Evolutionary conservation across 2,888 invertebrate genomes (phyloP), one percentile per base, ranked within the genome.

Genomic region (Vandiemenella viatica): DNA sequence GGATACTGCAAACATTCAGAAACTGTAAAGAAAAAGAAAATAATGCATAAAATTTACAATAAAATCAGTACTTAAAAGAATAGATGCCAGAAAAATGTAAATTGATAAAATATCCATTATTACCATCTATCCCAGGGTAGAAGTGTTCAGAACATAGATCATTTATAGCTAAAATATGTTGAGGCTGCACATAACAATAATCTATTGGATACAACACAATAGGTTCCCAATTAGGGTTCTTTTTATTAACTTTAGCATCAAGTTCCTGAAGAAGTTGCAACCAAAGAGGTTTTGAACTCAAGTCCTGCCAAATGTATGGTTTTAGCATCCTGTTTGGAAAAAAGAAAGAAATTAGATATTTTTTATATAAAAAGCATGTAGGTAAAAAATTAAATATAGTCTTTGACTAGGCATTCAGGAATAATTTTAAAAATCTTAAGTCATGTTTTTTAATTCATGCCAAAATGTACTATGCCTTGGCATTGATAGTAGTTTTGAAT

Each of bases 71-170:
- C 37, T 47, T 0, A 50, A 53, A 21, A 5, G 46, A 17, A 15
- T 6, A 18, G 10, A 16, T 23, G 26, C n/a, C 22, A 17, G 17
- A 8, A 3, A 21, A 43, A 19, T 1, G 19, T n/a, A 38, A 16
- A 19, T 18, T 37, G 17, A 10, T 15, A 37, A 45, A 41, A 4
- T 7, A 3, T 45, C 19, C 13, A 43, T 15, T 4, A n/a, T 76
- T 68, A 91, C 91, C 68, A 66, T 93, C 91, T 53, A 93, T 84
- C 43, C 90, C 91, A 2, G 90, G 85, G 92, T 93, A 93, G 67
- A 93, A 93, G 65, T 80, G 83, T 60, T 82, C 79, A 55, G 82
- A 77, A 55, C 87, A 83, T 15, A 92, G 68, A 50, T 77, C 78
- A 66, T 93, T 93, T 54, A 93, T 79, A 0, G 88, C 84, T 1